A percentile compares a stretch with the other conserved stretches of the same genome.
Evolutionary conservation across 2,888 invertebrate genomes (phyloP).

Genomic region (Lomographa bimaculata): DNA sequence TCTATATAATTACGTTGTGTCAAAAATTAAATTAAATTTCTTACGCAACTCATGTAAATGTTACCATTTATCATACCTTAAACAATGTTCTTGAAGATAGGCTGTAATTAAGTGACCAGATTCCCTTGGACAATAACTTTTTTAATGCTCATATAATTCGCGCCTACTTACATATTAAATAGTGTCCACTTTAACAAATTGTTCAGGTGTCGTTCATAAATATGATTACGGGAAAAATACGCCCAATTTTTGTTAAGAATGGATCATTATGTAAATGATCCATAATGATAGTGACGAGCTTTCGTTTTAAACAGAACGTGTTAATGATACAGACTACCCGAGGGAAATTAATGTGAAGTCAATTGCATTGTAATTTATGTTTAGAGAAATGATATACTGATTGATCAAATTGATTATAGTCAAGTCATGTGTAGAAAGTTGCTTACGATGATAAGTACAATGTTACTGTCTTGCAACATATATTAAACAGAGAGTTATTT

Average conservation of each 20-base stretch:
- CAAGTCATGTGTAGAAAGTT: too few species aligned
- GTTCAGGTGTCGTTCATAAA: slow-evolving; percentile 38
- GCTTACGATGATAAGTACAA: too few species aligned
- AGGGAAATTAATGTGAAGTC: too few species aligned
- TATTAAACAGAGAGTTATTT: too few species aligned
- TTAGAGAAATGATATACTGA: too few species aligned
- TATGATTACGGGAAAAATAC: slow-evolving; percentile 42
- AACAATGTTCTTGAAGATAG: slow-evolving; percentile 2
- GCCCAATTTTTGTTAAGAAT: slow-evolving; percentile 52
- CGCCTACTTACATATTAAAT: slow-evolving; percentile 54
- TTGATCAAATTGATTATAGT: too few species aligned
- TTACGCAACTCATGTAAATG: slow-evolving; percentile 21
- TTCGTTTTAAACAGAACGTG: slow-evolving; percentile 31
- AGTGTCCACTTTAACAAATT: slow-evolving; percentile 41
- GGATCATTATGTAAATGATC: slow-evolving; percentile 57
- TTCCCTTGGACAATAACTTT: slow-evolving; percentile 43
- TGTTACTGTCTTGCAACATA: too few species aligned
- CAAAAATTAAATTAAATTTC: neutral
- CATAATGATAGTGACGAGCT: slow-evolving; percentile 48
- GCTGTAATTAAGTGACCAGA: slow-evolving; percentile 23
- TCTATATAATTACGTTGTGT: too few species aligned
- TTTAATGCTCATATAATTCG: slow-evolving; percentile 44
- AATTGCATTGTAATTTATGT: too few species aligned
- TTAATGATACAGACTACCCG: too few species aligned
- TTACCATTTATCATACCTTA: slow-evolving; percentile 34